phyloP scores from a whole-genome alignment of 2,113 vertebrate genomes.

The Psephotus haematonotus region DNA sequence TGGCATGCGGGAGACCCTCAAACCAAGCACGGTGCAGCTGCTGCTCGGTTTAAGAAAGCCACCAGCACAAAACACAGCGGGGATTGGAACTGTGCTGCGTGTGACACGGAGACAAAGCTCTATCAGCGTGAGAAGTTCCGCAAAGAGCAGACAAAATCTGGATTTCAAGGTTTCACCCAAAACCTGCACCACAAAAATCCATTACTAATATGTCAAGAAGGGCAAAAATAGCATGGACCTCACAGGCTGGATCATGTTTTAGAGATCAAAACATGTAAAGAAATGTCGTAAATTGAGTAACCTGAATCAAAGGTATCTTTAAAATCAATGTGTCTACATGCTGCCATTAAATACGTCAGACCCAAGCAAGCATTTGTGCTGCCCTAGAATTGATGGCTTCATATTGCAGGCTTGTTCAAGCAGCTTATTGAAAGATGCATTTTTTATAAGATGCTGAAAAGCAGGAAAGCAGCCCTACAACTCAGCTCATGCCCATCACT shows the following conservation, averaged over 20 bases:
- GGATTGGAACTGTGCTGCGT: background rate
- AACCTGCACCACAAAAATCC: background rate
- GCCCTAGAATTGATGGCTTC: background rate
- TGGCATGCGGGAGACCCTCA: fast-evolving
- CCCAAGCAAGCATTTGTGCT: background rate
- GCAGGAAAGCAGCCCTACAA: background rate
- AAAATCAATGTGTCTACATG: background rate
- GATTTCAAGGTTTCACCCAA: background rate
- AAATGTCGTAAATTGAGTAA: background rate
- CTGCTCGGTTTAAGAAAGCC: background rate
- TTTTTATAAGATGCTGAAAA: background rate
- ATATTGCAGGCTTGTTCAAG: background rate
- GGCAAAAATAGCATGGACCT: background rate
- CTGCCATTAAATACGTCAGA: background rate
- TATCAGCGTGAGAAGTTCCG: fast-evolving
- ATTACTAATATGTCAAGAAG: background rate
- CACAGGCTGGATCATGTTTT: background rate
- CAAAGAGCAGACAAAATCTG: background rate
- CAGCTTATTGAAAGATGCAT: background rate
- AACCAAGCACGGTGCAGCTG: background rate
- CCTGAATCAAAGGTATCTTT: background rate
- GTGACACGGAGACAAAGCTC: background rate
- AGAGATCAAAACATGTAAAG: background rate
- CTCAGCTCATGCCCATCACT: background rate
- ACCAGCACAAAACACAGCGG: background rate